phyloP scores from a whole-genome alignment of 1,140 invertebrate genomes.

The Episyrphus balteatus region DNA sequence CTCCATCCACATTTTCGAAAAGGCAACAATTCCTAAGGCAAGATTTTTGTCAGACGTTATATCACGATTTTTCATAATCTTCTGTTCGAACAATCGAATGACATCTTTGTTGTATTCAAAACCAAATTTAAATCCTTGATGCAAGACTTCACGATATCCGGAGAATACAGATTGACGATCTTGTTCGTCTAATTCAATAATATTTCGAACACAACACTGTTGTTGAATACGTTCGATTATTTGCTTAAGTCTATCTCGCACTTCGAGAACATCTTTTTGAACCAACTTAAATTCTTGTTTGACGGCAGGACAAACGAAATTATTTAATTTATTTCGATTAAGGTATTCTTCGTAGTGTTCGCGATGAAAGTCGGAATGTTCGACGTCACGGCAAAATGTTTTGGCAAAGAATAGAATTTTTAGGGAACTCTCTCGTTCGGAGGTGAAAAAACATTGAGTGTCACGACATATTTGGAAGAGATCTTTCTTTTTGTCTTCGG shows the following conservation, averaged over 20 bases:
- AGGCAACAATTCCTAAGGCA: slow-evolving; percentile 49
- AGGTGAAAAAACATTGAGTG: slow-evolving; percentile 65
- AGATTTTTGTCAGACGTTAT: slow-evolving; percentile 24
- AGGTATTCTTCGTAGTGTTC: slow-evolving; percentile 36
- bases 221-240: slow-evolving; percentile 53
- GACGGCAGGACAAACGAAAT: slow-evolving; percentile 42
- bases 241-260: slow-evolving; percentile 48
- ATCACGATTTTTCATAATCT: slow-evolving; percentile 28
- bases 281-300: slow-evolving; percentile 51
- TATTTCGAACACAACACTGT: slow-evolving; percentile 38
- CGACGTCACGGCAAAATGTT: slow-evolving; percentile 57
- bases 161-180: slow-evolving; percentile 42
- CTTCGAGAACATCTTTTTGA: slow-evolving; percentile 48
- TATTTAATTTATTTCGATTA: slow-evolving; percentile 34
- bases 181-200: slow-evolving; percentile 42
- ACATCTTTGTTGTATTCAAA: slow-evolving; percentile 84
- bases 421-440: slow-evolving; percentile 64
- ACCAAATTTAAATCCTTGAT: slow-evolving; percentile 78
- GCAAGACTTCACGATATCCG: slow-evolving; percentile 65
- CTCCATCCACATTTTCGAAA: slow-evolving; percentile 77
- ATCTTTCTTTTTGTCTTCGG: slow-evolving; percentile 30
- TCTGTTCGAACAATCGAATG: slow-evolving; percentile 44
- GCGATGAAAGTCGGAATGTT: slow-evolving; percentile 39
- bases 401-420: slow-evolving; percentile 71
- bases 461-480: slow-evolving; percentile 59